These are phyloP conservation scores for Epirrhoe alternata DNA, from an alignment of 2,888 invertebrate species.

Conservation along the genomic window DNA sequence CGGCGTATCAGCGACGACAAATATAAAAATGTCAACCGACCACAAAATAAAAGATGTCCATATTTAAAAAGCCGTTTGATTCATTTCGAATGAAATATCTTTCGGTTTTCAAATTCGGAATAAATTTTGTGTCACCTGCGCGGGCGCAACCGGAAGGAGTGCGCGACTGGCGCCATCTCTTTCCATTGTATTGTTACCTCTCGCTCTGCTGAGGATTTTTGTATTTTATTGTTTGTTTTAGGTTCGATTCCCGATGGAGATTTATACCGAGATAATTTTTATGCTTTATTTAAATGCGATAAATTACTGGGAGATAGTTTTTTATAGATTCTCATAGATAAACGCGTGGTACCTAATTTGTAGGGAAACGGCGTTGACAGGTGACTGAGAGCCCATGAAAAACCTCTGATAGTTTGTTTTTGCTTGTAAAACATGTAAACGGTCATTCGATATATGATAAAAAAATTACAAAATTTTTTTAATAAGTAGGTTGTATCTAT, in stretches of 20 bases:
- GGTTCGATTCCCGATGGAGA: slow-evolving; percentile 66
- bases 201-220: slow-evolving; percentile 40
- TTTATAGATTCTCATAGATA: slow-evolving; percentile 73
- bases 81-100: slow-evolving; percentile 80
- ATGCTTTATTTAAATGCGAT: slow-evolving; percentile 80
- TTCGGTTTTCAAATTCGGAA: slow-evolving; percentile 84
- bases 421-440: slow-evolving; percentile 4
- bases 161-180: slow-evolving; percentile 49
- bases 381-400: slow-evolving; percentile 49
- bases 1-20: slow-evolving; percentile 74
- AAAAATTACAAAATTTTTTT: no score
- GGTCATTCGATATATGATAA: background rate
- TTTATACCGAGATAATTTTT: slow-evolving; percentile 78
- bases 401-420: slow-evolving; percentile 14
- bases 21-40: slow-evolving; percentile 82
- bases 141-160: slow-evolving; percentile 80
- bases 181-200: slow-evolving; percentile 42
- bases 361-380: slow-evolving; percentile 70
- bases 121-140: slow-evolving; percentile 85
- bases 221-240: slow-evolving; percentile 77
- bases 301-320: slow-evolving; percentile 71
- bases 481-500: no score
- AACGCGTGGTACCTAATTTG: slow-evolving; percentile 67
- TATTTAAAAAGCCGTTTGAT: slow-evolving; percentile 84
- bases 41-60: slow-evolving; percentile 80